phyloP scores from a whole-genome alignment of 2,113 vertebrate genomes.

The Opisthocomus hoazin region DNA sequence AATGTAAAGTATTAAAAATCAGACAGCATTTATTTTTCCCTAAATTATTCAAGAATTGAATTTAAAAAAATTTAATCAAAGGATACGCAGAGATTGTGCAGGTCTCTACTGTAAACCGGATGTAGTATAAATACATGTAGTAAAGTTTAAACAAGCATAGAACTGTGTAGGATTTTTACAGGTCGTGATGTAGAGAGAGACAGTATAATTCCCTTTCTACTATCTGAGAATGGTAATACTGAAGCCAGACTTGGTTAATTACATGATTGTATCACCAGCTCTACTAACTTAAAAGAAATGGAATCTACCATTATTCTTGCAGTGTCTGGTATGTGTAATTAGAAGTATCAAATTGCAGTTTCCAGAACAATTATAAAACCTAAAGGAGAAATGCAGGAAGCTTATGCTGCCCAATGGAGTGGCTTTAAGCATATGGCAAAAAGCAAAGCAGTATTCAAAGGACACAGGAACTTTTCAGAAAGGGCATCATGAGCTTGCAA shows the following conservation, averaged over 20 bases:
- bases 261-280: neutral
- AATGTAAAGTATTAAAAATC: neutral
- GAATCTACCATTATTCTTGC: neutral
- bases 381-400: neutral
- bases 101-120: neutral
- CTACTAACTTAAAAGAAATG: neutral
- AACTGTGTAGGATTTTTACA: neutral
- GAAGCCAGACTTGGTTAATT: neutral
- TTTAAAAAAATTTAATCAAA: neutral
- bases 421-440: neutral
- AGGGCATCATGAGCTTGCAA: neutral
- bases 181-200: neutral
- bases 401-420: neutral
- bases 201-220: neutral
- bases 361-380: neutral
- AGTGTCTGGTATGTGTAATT: neutral
- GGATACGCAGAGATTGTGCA: neutral
- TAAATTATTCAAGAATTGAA: too few relatives aligned
- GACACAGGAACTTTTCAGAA: neutral
- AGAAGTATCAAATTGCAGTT: neutral
- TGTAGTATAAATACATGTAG: neutral
- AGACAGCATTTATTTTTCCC: neutral
- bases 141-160: neutral
- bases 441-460: neutral
- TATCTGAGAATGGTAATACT: neutral